Conservation (phyloP, 2,113 vertebrate genomes). For the Tychaedon coryphoeus region DNA sequence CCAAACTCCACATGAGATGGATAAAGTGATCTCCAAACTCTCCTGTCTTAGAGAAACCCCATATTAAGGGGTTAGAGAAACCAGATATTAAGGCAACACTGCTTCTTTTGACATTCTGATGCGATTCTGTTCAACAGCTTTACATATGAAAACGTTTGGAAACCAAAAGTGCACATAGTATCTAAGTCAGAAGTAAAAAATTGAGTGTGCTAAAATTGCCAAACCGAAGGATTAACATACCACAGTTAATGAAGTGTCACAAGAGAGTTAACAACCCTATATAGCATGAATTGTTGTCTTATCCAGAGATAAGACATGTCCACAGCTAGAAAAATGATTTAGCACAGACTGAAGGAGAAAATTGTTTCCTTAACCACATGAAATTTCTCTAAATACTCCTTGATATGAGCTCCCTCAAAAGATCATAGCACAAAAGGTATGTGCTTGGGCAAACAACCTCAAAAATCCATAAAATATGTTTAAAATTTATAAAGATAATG, state of each 20-base stretch:
- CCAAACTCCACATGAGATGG: neutral
- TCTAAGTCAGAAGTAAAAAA: neutral
- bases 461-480: neutral
- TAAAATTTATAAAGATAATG: neutral
- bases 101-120: neutral
- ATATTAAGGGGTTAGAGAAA: neutral
- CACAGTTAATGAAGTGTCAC: neutral
- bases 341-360: neutral
- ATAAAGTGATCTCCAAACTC: neutral
- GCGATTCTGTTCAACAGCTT: neutral
- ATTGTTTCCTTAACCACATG: neutral
- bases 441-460: neutral
- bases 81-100: neutral
- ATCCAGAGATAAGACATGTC: slow-evolving; percentile 3
- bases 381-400: neutral
- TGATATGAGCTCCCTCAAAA: neutral
- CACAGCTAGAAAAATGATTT: slow-evolving; percentile 1
- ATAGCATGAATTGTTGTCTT: neutral
- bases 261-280: neutral
- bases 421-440: neutral
- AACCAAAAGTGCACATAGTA: neutral
- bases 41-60: neutral
- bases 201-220: neutral
- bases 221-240: neutral
- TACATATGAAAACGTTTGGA: neutral